Base-by-base conservation (phyloP, 2,888 invertebrate genomes). In the Gryllus longicercus region DNA sequence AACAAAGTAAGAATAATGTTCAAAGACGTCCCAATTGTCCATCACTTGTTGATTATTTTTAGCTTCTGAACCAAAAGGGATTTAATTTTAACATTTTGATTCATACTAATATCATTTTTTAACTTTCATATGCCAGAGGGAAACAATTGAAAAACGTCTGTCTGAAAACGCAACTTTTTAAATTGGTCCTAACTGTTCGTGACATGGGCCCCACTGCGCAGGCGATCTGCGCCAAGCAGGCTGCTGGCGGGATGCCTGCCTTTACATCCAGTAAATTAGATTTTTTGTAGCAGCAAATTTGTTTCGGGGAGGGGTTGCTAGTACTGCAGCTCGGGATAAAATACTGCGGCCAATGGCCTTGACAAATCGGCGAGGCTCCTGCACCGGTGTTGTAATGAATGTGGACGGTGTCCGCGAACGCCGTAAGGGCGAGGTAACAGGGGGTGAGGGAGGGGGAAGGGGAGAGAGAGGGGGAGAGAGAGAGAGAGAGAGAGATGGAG, bases 211-310 rank as follows among this genome's bases (percentile, higher is more conserved):
- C 38, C 38, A 38, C 38, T 38, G 38, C 25, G 25, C 25, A 38
- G 25, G 25, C 25, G 25, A 4, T 2, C 25, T 38, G 25, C 38
- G 38, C 38, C 38, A 38, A 38, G 38, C 38, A 38, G 38, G 38
- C 38, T 38, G 14, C 63, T 63, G 63, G 63, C 63, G 63, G 16
- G n/a, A 0, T 63, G 63, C 63, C 63, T 63, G 63, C 63, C 63
- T 63, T 63, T 63, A 63, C 63, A 63, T 63, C 63, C 16, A 63
- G 63, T 63, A 63, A 63, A 63, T 63, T 63, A 63, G 63, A 63
- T 63, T 63, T 63, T 63, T 63, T 63, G 63, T n/a, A 63, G 63
- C 63, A n/a, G 63, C 63, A 63, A 63, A 63, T 63, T 63, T 63
- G 63, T 63, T 63, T 63, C 63, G 14, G 16, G 11, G 63, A 38